These are phyloP conservation scores for Myiothlypis coronata DNA, from an alignment of 2,797 vertebrate genomes.

Conservation along the genomic window DNA sequence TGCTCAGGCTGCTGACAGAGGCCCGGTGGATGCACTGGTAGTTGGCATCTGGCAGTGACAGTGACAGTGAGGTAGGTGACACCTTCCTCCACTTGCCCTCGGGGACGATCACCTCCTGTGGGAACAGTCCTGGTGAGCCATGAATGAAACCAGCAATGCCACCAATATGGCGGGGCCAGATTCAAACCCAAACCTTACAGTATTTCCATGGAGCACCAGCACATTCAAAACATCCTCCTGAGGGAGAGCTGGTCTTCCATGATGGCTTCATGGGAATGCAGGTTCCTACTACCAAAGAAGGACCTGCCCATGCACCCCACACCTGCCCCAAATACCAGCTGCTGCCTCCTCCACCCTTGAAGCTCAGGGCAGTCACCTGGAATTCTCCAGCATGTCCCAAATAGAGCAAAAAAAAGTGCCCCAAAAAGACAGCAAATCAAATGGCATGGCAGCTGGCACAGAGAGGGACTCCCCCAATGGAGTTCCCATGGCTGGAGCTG, in stretches of 20 bases:
- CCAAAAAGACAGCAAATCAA: not conserved
- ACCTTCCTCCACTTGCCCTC: constrained; percentile 93
- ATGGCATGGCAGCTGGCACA: rapidly evolving
- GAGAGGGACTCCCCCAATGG: rapidly evolving
- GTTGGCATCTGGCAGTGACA: constrained; percentile 81
- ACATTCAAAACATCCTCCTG: not conserved
- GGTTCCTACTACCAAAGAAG: not conserved
- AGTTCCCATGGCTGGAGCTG: not conserved
- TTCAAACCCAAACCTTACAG: not conserved
- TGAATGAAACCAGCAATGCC: not conserved
- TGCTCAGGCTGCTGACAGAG: constrained; percentile 80
- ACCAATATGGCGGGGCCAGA: rapidly evolving
- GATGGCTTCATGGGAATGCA: rapidly evolving
- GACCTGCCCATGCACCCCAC: rapidly evolving
- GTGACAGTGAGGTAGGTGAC: constrained; percentile 80
- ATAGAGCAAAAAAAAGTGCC: not conserved
- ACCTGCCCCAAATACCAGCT: not conserved
- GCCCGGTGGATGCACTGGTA: constrained; percentile 78
- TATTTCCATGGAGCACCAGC: not conserved
- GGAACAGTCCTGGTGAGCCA: not conserved
- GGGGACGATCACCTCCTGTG: constrained; percentile 81
- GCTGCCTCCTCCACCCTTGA: not conserved
- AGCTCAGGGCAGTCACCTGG: rapidly evolving
- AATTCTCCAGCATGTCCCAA: not conserved
- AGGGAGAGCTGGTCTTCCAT: not conserved